Percentiles rank a stretch among this genome's conserved stretches.
phyloP scores from a whole-genome alignment of 2,888 invertebrate species.

The Ypsolopha sequella region DNA sequence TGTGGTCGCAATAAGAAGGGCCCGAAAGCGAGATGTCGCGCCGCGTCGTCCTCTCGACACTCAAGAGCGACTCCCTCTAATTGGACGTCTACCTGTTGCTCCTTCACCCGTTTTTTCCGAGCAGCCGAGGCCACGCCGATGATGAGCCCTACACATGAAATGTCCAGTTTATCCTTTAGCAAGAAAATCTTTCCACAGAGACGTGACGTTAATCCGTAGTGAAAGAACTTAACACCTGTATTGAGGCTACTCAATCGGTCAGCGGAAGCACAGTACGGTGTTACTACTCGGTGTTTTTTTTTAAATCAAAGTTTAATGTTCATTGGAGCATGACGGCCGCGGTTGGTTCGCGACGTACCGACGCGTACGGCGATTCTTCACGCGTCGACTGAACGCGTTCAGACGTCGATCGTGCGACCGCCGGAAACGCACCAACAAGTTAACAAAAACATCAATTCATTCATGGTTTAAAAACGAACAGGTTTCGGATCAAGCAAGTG shows the following conservation, averaged over 20 bases:
- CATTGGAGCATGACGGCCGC: conserved; percentile 27
- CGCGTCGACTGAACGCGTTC: conserved; percentile 36
- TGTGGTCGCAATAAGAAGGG: too few species aligned
- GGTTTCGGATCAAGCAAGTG: background rate
- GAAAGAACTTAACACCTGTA: too few species aligned
- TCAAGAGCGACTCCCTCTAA: conserved; percentile 57
- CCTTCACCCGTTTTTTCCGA: conserved; percentile 47
- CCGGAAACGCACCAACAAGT: conserved; percentile 62
- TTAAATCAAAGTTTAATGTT: conserved; percentile 34
- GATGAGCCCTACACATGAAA: conserved; percentile 51
- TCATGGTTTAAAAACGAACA: conserved; percentile 36
- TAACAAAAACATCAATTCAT: conserved; percentile 65
- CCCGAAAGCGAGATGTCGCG: conserved; percentile 29
- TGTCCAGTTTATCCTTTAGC: conserved; percentile 26
- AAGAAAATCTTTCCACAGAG: conserved; percentile 10
- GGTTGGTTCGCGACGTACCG: conserved; percentile 38
- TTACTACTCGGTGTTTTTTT: conserved; percentile 17
- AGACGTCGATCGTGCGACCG: conserved; percentile 33
- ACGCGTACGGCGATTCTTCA: conserved; percentile 65
- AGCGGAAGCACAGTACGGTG: background rate
- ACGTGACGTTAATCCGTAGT: background rate
- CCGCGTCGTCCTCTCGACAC: conserved; percentile 33
- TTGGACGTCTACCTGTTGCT: conserved; percentile 67
- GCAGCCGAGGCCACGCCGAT: conserved; percentile 29
- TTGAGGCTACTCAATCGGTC: background rate